Base-by-base conservation (phyloP, 1,140 invertebrate genomes). In the Schlechtendalia chinensis region DNA sequence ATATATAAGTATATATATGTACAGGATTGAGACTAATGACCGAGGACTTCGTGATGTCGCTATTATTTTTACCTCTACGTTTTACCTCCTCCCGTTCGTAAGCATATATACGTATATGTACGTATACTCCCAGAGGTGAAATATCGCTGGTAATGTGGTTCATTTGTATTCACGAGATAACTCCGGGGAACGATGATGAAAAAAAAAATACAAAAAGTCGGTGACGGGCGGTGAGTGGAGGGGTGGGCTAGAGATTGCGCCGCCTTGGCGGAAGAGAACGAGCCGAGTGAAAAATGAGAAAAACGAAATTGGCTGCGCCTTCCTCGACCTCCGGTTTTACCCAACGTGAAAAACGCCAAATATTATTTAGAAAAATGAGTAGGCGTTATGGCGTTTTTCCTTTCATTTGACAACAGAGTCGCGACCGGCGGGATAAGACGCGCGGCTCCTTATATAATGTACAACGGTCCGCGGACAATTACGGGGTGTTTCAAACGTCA, bases 111-210 rank as follows among this genome's bases (percentile, higher is more conserved):
- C 32, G 32, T 39, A 59, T 75, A 54, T 54, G 32, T 71, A 50
- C 29, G 59, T 59, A 58, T 39, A 59, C 54, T 77, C 39, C n/a
- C n/a, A 39, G 54, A 39, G 72, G 58, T 79, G 58, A 61, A 79
- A 79, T 75, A 79, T 58, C 22, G 56, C n/a, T 61, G 75, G 58
- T 77, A 77, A 77, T 61, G 32, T 24, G 75, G 75, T 59, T 79
- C 75, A 79, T 79, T 79, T 79, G 58, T 79, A 79, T 79, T 79
- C 75, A 79, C 75, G 45, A 63, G 75, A 79, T 79, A 79, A 79
- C 75, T 61, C 39, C 45, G 22, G 22, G 56, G 75, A 32, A 50
- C 22, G 74, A 59, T 59, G 74, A 59, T 79, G 75, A 63, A 79
- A 79, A 75, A 77, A 61, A 61, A 16, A 27, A 58, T 39, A 39